These are phyloP conservation scores for Tautogolabrus adspersus DNA, from an alignment of 2,113 vertebrate genomes.

Conservation along the genomic window DNA sequence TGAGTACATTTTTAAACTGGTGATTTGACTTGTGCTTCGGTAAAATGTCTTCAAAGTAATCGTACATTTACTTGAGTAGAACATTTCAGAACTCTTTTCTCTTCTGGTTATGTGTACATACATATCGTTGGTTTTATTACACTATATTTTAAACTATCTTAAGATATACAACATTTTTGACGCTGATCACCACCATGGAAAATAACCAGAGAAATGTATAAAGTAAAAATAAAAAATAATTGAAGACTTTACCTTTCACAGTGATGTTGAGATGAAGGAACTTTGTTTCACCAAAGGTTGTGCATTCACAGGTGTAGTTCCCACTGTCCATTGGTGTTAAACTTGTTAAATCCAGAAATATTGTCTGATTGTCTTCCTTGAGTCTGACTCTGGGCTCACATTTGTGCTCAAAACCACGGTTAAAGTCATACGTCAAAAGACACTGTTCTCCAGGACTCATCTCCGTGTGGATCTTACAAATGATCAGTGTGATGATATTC, in stretches of 20 bases:
- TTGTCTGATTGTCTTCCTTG: background rate
- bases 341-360: constrained; percentile 31
- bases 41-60: no score
- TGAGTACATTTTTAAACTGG: no score
- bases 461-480: constrained; percentile 4
- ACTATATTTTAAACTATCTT: no score
- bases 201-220: background rate
- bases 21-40: no score
- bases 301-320: constrained; percentile 5
- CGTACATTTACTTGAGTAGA: no score
- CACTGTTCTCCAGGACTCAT: constrained; percentile 4
- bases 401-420: accelerated
- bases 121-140: no score
- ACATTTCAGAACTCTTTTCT: no score
- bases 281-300: accelerated
- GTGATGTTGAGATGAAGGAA: background rate
- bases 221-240: no score
- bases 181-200: background rate
- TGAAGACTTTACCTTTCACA: background rate
- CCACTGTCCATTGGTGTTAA: constrained; percentile 37
- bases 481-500: accelerated
- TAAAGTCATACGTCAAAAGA: background rate
- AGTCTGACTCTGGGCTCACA: constrained; percentile 40
- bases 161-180: no score
- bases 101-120: no score